Evolutionary conservation across 2,888 invertebrate species (phyloP).

Genomic region (Drosophila algonquin): DNA sequence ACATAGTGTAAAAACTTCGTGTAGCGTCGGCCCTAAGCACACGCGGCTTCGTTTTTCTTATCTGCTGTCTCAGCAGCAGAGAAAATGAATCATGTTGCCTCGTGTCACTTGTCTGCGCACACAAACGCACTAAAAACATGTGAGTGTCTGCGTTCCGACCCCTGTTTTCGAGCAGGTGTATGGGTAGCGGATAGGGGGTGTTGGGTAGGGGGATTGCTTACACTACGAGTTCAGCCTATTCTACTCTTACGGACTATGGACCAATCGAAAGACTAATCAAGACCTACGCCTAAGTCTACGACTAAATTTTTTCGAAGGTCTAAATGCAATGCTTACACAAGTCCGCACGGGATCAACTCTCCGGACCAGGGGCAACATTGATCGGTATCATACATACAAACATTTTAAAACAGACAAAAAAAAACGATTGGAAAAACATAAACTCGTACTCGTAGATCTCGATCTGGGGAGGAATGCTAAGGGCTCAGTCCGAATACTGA

Average conservation of each 20-base stretch:
- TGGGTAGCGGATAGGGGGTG: not conserved
- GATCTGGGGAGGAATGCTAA: not conserved
- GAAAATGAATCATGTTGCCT: no score
- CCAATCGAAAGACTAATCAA: slow-evolving; percentile 56
- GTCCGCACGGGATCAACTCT: not conserved
- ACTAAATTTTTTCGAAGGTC: slow-evolving; percentile 39
- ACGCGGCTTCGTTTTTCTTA: no score
- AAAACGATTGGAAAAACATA: slow-evolving; percentile 18
- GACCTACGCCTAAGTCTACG: slow-evolving; percentile 35
- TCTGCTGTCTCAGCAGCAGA: no score
- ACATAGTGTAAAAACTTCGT: no score
- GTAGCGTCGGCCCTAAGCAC: no score
- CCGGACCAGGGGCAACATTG: slow-evolving; percentile 25
- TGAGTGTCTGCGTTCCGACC: no score
- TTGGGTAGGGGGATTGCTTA: not conserved
- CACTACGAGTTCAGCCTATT: slow-evolving; percentile 25
- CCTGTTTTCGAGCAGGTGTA: not conserved
- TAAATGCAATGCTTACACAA: slow-evolving; percentile 38
- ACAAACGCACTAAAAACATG: no score
- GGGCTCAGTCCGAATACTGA: slow-evolving; percentile 77
- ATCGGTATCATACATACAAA: slow-evolving; percentile 9
- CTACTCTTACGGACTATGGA: slow-evolving; percentile 58
- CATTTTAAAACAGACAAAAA: slow-evolving; percentile 10
- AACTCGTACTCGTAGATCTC: slow-evolving; percentile 10
- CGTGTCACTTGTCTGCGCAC: no score